Conservation (phyloP, 1,140 invertebrate genomes). For the Mycetomoellerius zeteki region DNA sequence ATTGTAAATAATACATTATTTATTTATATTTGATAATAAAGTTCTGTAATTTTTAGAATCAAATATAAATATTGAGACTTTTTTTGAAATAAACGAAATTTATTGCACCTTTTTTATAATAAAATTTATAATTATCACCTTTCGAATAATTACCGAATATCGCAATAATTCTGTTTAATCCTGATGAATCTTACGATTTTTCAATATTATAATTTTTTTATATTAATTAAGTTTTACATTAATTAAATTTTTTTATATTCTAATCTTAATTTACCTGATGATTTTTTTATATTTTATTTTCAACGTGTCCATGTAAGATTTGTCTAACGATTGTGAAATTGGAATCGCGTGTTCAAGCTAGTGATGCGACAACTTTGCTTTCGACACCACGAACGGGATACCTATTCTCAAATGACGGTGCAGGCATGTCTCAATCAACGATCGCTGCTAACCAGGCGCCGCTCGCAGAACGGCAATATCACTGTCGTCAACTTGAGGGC, state of each 20-base stretch:
- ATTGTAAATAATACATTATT: too few species aligned
- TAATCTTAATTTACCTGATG: background rate
- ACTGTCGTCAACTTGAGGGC: conserved; percentile 71
- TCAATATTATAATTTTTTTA: too few species aligned
- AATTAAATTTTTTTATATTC: too few species aligned
- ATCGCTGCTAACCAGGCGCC: conserved; percentile 66
- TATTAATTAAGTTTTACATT: too few species aligned
- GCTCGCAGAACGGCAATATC: conserved; percentile 66
- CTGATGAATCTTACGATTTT: background rate
- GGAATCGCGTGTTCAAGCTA: conserved; percentile 21
- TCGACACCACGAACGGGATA: conserved; percentile 10
- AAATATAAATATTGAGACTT: too few species aligned
- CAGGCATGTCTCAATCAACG: conserved; percentile 68
- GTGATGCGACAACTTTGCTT: background rate
- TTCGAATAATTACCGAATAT: background rate
- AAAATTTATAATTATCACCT: background rate
- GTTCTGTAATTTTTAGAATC: too few species aligned
- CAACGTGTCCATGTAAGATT: background rate
- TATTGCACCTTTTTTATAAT: too few species aligned
- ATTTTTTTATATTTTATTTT: background rate
- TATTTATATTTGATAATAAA: too few species aligned
- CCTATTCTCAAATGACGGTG: conserved; percentile 72
- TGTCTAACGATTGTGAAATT: conserved; percentile 3
- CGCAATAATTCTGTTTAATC: background rate
- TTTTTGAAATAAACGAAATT: too few species aligned